Evolutionary conservation across 2,888 invertebrate genomes (phyloP), one percentile per base, ranked within the genome.

Genomic region (Scaptomyza reducta): DNA sequence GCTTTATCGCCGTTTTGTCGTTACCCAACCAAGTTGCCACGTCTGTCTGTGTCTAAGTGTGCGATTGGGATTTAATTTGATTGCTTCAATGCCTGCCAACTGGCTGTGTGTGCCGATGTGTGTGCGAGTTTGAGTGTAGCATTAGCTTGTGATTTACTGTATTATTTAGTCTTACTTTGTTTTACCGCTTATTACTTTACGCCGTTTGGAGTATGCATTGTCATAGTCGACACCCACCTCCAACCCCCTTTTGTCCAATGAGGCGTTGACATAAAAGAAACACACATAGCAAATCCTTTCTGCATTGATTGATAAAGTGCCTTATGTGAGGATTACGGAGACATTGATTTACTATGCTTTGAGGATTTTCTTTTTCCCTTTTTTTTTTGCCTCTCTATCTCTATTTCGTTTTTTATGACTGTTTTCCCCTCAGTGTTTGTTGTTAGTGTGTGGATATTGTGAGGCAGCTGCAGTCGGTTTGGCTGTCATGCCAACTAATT

Each of bases 41-140:
- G 65, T 63, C 63, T 58, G 62, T 64, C 55, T 56, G 70, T 77
- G 54, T 68, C 68, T 75, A 87, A 85, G 85, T 85, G 85, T 85
- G 84, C 88, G 88, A 85, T 85, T 85, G 88, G 85, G 88, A 85
- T 85, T 85, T 85, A 85, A 85, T 88, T 85, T 87, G 88, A 87
- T 87, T 85, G 84, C 88, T 83, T 88, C 78, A 74, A 82, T 86
- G 80, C 75, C 73, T 71, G 75, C 67, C 76, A 72, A 66, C 57
- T 67, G 57, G 50, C 53, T 56, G 49, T 35, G 49, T 40, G 55
- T 61, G 31, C 2, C 2, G 2, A 6, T 7, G 62, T 45, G 67
- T 16, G 53, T 25, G 63, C 14, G 40, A 22, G 54, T 38, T 38
- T 31, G 68, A 70, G 60, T 70, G 68, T 55, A 75, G 86, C 74